Evolutionary conservation across 2,113 vertebrate genomes (phyloP), one percentile per base, ranked within the genome.

Genomic region (Hydrolagus affinis): DNA sequence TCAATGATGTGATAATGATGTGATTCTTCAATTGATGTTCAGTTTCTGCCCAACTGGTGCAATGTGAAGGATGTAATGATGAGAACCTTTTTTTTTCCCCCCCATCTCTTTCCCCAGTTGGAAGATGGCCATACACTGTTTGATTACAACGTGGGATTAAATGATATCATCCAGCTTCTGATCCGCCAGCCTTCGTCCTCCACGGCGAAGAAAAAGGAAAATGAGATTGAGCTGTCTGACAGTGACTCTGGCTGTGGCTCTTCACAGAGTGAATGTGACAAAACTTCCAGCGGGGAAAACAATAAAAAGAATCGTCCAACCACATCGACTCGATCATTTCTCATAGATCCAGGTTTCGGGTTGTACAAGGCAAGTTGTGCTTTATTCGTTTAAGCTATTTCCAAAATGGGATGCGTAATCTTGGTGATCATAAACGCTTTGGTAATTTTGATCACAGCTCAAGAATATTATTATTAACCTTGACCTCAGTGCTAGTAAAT

Each of bases 51-150:
- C 17, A 66, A 83, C 60, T 64, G 57, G 3, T 83, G 60, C 30
- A 66, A 66, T 68, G 30, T 28, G 25, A 83, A 66, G 7, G 28
- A 83, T 66, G 8, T 80, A 66, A 12, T 66, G 60, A 83, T 15
- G 30, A 0, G 19, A 72, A 19, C 25, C 15, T n/a, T 7, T 83
- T 88, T 32, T n/a, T 80, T 76, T 85, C 78, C 60, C n/a, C 70
- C 86, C 86, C 74, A 72, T 88, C 77, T 72, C 23, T 89, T 88
- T 91, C 89, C 71, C 86, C 89, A 98, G 97, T 94, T 99, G 93
- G 97, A 99, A 94, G 97, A 99, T 93, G 97, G 97, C 89, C 97
- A 98, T 89, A 98, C 97, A 62, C 94, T 99, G 87, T 99, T 98
- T 91, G 97, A 98, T 91, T 99, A 99, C 89, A 95, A 97, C 88